Evolutionary conservation across 1,140 invertebrate genomes (phyloP), one percentile per base, ranked within the genome.

Genomic region (Pseudachorutes palmiensis): DNA sequence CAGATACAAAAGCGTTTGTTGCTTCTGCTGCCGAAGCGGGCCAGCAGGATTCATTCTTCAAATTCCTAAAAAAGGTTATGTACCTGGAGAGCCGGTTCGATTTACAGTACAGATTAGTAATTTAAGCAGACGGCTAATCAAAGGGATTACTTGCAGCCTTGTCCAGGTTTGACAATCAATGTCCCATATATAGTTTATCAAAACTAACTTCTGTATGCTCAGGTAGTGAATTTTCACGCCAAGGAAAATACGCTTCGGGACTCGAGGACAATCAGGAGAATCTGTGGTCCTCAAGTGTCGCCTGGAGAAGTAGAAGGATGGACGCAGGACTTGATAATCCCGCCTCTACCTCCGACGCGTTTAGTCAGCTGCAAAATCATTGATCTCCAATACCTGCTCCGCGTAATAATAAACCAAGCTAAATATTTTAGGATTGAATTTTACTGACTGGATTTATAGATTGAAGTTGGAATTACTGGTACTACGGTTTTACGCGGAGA

Each of bases 311-410:
- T 12, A 31, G 68, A 69, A 29, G 30, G 51, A 30, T 69, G 64
- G 64, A 22, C 22, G 1, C 19, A 30, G 5, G 28, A 66, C 14
- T 32, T 66, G 2, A 3, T 30, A 63, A 65, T 69, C 36, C 68
- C 68, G 5, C 45, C 68, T 19, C 22, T 69, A 32, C 68, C 68
- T 14, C 68, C 68, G 12, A 32, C 68, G 3, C 5, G 68, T 33
- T 30, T 69, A 30, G 64, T 59, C 9, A 36, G 26, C n/a, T 69
- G 64, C 49, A 33, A 41, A 2, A 69, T 69, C n/a, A 69, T 69
- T 24, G 51, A 65, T 24, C 19, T 58, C 12, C 29, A 59, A 3
- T 65, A 65, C 29, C 9, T 41, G 12, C 49, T 65, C 22, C 31
- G 26, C 28, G 64, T 65, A 36, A 32, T 3, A 26, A 32, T 24